A percentile compares a stretch with the other conserved stretches of the same genome.
These are phyloP conservation scores for Sebastiscus tertius DNA, from an alignment of 2,797 vertebrate genomes.

Conservation along the genomic window DNA sequence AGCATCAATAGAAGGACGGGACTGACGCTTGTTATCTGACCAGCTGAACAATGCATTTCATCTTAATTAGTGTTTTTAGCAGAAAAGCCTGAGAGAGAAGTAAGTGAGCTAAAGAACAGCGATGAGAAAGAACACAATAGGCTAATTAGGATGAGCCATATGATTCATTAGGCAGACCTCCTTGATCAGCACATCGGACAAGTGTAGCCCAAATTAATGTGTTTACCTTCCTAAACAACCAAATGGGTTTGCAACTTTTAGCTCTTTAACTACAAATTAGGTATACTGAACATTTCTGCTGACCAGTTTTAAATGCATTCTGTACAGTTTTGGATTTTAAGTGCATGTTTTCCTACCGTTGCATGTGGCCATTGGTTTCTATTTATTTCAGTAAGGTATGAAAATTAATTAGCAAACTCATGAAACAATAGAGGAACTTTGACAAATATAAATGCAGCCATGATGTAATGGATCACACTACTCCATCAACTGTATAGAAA, in stretches of 20 bases:
- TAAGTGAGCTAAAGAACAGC: conserved; percentile 10
- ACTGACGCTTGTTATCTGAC: conserved; percentile 6
- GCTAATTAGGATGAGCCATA: conserved; percentile 32
- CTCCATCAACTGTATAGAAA: neutral
- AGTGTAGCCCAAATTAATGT: conserved; percentile 3
- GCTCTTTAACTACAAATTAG: neutral
- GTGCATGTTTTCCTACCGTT: neutral
- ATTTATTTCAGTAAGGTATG: neutral
- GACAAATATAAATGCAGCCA: neutral
- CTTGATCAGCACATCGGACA: conserved; percentile 36
- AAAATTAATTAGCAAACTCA: neutral
- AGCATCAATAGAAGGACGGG: neutral
- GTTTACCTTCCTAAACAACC: conserved; percentile 1
- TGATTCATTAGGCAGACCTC: conserved; percentile 39
- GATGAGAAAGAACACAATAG: conserved; percentile 5
- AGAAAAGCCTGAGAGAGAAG: conserved; percentile 30
- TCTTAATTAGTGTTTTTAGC: conserved; percentile 41
- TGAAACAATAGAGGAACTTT: neutral
- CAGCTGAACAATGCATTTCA: conserved; percentile 51
- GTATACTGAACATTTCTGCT: neutral
- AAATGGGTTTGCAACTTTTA: neutral
- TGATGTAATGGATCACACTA: neutral
- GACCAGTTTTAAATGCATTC: neutral
- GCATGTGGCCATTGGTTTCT: neutral
- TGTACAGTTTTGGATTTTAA: neutral